phyloP scores from a whole-genome alignment of 2,888 invertebrate species.

The Philopedon plagiatum region DNA sequence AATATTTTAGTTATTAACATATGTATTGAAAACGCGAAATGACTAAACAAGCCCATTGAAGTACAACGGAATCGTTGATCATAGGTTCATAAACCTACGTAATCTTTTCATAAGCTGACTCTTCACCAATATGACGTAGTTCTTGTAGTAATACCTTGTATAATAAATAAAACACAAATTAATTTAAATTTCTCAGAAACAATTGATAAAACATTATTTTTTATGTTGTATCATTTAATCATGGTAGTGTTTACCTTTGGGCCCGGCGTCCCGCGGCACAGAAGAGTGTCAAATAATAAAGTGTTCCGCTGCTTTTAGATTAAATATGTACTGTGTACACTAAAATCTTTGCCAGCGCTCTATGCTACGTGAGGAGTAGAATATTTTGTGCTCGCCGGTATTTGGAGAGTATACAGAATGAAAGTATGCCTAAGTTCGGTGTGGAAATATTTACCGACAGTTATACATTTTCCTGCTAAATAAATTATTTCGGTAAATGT shows the following conservation, averaged over 20 bases:
- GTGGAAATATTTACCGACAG: slow-evolving; percentile 70
- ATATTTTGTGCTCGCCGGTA: slow-evolving; percentile 67
- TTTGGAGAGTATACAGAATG: slow-evolving; percentile 68
- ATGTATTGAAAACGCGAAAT: too few relatives aligned
- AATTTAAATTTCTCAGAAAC: too few relatives aligned
- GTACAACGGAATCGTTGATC: too few relatives aligned
- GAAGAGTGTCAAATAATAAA: slow-evolving; percentile 63
- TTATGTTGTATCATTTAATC: slow-evolving; percentile 32
- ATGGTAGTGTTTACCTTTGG: slow-evolving; percentile 42
- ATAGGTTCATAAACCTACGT: too few relatives aligned
- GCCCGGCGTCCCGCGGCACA: slow-evolving; percentile 41
- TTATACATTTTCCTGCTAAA: slow-evolving; percentile 71
- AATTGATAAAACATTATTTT: too few relatives aligned
- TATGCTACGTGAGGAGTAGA: slow-evolving; percentile 63
- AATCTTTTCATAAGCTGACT: too few relatives aligned
- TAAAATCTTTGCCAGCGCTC: slow-evolving; percentile 64
- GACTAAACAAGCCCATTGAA: too few relatives aligned
- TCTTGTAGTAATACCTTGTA: too few relatives aligned
- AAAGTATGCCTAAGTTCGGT: slow-evolving; percentile 69
- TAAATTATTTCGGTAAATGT: slow-evolving; percentile 70
- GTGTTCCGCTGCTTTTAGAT: slow-evolving; percentile 59
- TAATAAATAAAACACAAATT: too few relatives aligned
- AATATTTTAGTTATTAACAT: too few relatives aligned
- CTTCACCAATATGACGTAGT: too few relatives aligned
- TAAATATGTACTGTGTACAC: slow-evolving; percentile 66